phyloP scores from a whole-genome alignment of 2,888 invertebrate genomes.

The Griposia aprilina region DNA sequence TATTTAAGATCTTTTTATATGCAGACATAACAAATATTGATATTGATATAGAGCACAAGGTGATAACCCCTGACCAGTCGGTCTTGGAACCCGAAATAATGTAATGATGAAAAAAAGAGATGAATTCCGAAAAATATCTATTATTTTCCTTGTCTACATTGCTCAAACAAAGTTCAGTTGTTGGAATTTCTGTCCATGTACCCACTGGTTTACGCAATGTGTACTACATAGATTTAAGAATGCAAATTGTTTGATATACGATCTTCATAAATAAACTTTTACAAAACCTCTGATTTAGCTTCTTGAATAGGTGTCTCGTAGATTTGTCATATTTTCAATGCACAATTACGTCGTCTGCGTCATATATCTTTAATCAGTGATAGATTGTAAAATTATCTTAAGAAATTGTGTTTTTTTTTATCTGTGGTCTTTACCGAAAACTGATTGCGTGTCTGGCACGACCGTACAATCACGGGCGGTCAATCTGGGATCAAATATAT shows the following conservation, averaged over 20 bases:
- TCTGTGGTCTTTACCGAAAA: conserved; percentile 24
- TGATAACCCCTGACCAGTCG: conserved; percentile 70
- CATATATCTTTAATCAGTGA: background rate
- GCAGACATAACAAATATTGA: conserved; percentile 70
- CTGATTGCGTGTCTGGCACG: conserved; percentile 16
- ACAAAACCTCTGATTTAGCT: background rate
- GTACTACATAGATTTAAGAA: background rate
- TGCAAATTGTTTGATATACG: background rate
- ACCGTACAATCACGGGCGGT: conserved; percentile 21
- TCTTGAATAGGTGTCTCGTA: background rate
- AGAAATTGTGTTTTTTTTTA: background rate
- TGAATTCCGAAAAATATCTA: background rate
- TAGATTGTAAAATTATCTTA: background rate
- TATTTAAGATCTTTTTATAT: conserved; percentile 72
- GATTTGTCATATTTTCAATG: background rate
- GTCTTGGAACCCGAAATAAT: conserved; percentile 36
- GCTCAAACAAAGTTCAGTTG: too few species aligned
- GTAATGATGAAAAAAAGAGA: conserved; percentile 13
- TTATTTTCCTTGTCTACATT: background rate
- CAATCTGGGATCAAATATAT: conserved; percentile 38
- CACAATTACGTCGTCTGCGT: background rate
- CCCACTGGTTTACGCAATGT: background rate
- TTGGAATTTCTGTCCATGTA: background rate
- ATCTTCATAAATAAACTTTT: too few species aligned
- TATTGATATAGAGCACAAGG: conserved; percentile 58